phyloP scores from a whole-genome alignment of 2,888 invertebrate species.

The Mechanitis messenoides region DNA sequence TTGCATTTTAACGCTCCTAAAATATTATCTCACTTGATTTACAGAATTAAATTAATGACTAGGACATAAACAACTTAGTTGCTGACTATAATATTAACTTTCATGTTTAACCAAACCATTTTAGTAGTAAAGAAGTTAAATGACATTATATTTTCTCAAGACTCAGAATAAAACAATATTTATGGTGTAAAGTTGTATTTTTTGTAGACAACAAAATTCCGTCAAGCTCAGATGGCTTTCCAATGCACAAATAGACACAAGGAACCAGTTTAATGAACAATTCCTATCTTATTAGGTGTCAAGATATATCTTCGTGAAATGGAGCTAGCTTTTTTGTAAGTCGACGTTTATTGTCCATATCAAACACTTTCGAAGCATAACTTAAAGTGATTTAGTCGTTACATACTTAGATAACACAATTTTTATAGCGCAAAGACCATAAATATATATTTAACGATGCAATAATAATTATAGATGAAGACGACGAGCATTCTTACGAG shows the following conservation, averaged over 20 bases:
- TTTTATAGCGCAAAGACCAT: conserved; percentile 16
- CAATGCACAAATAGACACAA: no score
- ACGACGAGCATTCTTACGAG: conserved; percentile 26
- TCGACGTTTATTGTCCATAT: no score
- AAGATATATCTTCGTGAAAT: no score
- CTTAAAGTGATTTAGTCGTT: not conserved
- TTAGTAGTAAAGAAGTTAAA: not conserved
- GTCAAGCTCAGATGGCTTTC: no score
- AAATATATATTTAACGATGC: conserved; percentile 24
- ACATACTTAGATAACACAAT: not conserved
- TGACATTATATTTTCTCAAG: not conserved
- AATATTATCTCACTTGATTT: not conserved
- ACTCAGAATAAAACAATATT: conserved; percentile 3
- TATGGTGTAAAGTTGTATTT: no score
- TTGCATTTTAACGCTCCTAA: not conserved
- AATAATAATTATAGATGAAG: conserved; percentile 18
- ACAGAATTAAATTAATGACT: not conserved
- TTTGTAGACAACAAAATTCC: no score
- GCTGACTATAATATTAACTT: not conserved
- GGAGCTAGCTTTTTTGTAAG: no score
- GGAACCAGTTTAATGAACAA: no score
- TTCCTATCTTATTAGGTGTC: no score
- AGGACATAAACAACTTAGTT: not conserved
- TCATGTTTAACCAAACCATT: not conserved
- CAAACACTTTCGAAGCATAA: not conserved